Conservation (phyloP, 2,113 vertebrate species). For the Loxodonta africana region DNA sequence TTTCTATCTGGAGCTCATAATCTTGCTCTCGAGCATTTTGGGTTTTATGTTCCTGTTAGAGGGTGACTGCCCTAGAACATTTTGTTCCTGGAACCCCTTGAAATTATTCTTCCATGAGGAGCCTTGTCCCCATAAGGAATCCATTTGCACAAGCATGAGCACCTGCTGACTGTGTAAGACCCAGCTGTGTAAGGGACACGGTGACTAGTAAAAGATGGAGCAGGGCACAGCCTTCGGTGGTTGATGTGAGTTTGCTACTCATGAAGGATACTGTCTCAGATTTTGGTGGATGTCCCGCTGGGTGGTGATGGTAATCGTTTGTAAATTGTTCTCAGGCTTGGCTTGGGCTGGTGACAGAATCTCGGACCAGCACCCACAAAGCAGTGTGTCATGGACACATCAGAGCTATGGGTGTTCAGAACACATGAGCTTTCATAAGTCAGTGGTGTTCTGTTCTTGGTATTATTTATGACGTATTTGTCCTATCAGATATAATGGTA, state of each 20-base stretch:
- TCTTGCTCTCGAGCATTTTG: background rate
- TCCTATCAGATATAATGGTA: background rate
- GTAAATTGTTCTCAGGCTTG: background rate
- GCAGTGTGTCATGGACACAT: background rate
- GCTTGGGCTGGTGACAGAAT: background rate
- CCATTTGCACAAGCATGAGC: background rate
- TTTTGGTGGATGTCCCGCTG: fast-evolving
- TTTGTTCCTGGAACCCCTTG: background rate
- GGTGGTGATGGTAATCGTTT: background rate
- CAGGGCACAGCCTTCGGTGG: background rate
- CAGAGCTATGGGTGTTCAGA: background rate
- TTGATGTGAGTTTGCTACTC: background rate
- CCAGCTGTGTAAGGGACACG: background rate
- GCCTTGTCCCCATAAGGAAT: background rate
- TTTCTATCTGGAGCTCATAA: background rate
- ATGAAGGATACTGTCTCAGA: background rate
- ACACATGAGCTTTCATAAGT: background rate
- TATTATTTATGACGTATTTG: background rate
- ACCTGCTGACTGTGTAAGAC: background rate
- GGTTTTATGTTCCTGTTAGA: background rate
- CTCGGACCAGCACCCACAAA: background rate
- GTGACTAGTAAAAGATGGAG: background rate
- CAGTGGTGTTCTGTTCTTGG: background rate
- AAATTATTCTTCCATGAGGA: background rate
- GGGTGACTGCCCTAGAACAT: background rate